These are phyloP conservation scores for Malurus melanocephalus DNA, from an alignment of 2,113 vertebrate genomes.

Conservation along the genomic window DNA sequence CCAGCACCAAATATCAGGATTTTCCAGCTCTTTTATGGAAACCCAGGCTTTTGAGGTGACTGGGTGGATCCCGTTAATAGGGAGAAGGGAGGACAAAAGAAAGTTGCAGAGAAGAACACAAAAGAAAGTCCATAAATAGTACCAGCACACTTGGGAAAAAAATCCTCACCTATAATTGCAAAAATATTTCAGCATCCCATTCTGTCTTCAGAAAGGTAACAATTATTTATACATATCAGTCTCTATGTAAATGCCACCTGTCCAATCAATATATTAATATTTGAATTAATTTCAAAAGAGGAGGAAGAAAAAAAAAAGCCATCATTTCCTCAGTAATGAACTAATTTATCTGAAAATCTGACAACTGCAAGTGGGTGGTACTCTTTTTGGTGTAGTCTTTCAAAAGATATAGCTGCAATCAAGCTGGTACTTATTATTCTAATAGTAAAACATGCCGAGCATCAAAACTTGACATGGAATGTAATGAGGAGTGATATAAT, in stretches of 20 bases:
- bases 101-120: background rate
- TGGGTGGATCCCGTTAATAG: background rate
- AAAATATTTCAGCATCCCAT: constrained; percentile 22
- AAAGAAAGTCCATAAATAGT: constrained; percentile 13
- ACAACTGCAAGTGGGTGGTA: constrained; percentile 56
- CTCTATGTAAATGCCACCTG: constrained; percentile 47
- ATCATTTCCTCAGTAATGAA: constrained; percentile 50
- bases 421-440: constrained; percentile 44
- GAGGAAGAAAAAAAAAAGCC: constrained; percentile 11
- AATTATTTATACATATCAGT: constrained; percentile 54
- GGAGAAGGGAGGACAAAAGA: background rate
- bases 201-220: constrained; percentile 38
- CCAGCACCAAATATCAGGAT: background rate
- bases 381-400: constrained; percentile 31
- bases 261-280: constrained; percentile 60
- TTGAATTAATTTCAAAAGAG: constrained; percentile 54
- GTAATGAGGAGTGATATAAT: constrained; percentile 31
- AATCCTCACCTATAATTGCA: background rate
- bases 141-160: background rate
- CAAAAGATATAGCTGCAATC: constrained; percentile 52
- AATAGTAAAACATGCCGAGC: constrained; percentile 38
- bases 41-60: background rate
- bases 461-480: constrained; percentile 44
- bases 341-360: constrained; percentile 59
- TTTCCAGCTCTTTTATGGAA: background rate